Evolutionary conservation across 2,888 invertebrate species (phyloP).

Genomic region (Athalia rosae): DNA sequence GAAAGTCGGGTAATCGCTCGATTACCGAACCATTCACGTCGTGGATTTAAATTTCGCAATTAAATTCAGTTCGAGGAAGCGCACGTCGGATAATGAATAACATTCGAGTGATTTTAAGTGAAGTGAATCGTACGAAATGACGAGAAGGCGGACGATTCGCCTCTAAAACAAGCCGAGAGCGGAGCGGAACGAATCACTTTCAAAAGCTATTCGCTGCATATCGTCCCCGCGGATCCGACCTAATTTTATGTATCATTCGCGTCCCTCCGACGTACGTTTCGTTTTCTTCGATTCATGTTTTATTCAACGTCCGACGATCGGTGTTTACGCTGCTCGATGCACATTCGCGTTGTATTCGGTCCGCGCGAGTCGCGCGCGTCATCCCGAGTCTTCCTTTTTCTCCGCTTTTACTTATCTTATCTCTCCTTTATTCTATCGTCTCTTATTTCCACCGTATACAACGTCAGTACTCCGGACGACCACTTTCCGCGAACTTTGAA

Average conservation of each 20-base stretch:
- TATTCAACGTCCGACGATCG: conserved; percentile 34
- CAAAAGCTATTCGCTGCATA: neutral
- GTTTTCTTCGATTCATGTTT: conserved; percentile 28
- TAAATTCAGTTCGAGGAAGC: too few species aligned
- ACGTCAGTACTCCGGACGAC: conserved; percentile 8
- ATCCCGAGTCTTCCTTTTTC: too few species aligned
- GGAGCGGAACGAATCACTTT: neutral
- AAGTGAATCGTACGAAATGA: too few species aligned
- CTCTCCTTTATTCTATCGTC: neutral
- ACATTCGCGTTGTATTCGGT: too few species aligned
- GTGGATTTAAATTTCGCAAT: too few species aligned
- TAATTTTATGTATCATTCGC: conserved; percentile 35
- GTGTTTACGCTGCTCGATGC: neutral
- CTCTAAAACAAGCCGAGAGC: neutral
- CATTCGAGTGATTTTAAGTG: too few species aligned
- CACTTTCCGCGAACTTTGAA: conserved; percentile 27
- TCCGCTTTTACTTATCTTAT: neutral
- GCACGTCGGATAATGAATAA: too few species aligned
- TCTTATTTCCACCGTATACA: neutral
- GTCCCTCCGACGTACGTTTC: conserved; percentile 52
- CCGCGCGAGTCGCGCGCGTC: too few species aligned
- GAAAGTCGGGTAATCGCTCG: too few species aligned
- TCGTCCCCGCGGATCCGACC: conserved; percentile 70
- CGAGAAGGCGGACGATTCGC: neutral
- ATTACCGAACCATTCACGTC: too few species aligned